A percentile compares a stretch with the other conserved stretches of the same genome.
Conservation (phyloP, 2,797 vertebrate genomes). For the Lerista edwardsae region DNA sequence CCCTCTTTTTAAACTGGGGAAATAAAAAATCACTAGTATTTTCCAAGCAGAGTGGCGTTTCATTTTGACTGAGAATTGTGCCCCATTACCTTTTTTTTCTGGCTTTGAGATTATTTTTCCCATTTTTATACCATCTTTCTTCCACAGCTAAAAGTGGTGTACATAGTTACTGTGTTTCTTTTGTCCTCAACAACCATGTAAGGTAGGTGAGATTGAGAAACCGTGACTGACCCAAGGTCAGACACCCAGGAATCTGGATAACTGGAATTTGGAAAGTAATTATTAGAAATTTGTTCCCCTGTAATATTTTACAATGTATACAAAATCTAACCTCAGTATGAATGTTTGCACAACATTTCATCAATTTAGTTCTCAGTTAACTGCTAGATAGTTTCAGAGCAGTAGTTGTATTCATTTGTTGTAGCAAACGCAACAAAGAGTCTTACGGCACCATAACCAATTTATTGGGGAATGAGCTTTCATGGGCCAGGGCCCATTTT, state of each 20-base stretch:
- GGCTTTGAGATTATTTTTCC: neutral
- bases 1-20: neutral
- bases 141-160: no score
- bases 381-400: slow-evolving; percentile 43
- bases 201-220: no score
- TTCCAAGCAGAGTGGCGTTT: neutral
- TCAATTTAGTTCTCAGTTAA: neutral
- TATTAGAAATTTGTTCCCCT: neutral
- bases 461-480: neutral
- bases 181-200: no score
- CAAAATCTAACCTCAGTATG: neutral
- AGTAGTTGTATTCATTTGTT: neutral
- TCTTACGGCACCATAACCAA: neutral
- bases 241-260: neutral
- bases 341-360: rapidly evolving
- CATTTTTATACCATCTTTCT: no score
- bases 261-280: neutral
- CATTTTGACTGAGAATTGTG: neutral
- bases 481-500: neutral
- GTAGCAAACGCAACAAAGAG: neutral
- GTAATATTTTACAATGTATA: neutral
- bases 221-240: no score
- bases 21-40: neutral
- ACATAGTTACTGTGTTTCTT: no score
- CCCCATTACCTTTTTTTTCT: neutral